A percentile compares a stretch with the other conserved stretches of the same genome.
phyloP scores from a whole-genome alignment of 2,797 vertebrate genomes.

The Euphonia xanthogaster region DNA sequence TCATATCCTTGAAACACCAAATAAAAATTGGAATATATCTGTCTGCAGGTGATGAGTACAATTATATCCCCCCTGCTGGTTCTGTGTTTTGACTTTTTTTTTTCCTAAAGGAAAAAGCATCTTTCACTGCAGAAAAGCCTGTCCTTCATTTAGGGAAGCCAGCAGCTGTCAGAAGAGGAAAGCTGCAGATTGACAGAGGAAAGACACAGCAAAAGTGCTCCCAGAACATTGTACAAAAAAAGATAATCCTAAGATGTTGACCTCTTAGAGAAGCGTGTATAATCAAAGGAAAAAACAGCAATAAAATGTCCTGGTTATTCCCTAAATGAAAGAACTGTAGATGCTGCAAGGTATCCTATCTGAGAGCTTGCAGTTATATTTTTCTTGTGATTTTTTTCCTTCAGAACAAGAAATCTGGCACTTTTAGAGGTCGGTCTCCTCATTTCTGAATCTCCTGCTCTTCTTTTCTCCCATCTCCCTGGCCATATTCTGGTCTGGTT shows the following conservation, averaged over 20 bases:
- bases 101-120: neutral
- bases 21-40: neutral
- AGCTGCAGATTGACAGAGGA: neutral
- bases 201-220: neutral
- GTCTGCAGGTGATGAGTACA: neutral
- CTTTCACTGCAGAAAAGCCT: neutral
- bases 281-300: neutral
- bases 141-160: neutral
- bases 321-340: neutral
- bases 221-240: neutral
- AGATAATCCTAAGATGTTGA: neutral
- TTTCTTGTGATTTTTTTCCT: neutral
- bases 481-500: neutral
- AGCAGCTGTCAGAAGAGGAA: neutral
- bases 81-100: neutral
- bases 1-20: neutral
- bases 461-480: neutral
- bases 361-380: neutral
- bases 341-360: neutral
- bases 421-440: neutral
- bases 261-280: neutral
- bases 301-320: neutral
- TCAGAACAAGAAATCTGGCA: neutral
- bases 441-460: neutral
- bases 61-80: neutral